These are phyloP conservation scores for Prinia subflava DNA, from an alignment of 2,113 vertebrate species.

Conservation along the genomic window DNA sequence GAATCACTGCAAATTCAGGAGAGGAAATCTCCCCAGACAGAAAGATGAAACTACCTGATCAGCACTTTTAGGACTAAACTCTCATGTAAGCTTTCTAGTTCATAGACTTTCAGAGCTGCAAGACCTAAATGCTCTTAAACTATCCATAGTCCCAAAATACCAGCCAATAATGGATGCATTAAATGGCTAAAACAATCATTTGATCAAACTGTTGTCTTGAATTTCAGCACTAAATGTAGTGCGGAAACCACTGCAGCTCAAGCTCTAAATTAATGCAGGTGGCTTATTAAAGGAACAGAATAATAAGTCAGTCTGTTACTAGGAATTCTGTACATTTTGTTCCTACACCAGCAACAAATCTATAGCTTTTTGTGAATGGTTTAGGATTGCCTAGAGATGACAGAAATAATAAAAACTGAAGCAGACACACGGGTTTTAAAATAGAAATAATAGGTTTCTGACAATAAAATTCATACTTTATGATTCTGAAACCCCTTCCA, in stretches of 20 bases:
- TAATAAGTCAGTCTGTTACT: not conserved
- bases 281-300: not conserved
- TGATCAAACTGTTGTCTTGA: not conserved
- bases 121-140: not conserved
- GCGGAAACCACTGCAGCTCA: not conserved
- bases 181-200: not conserved
- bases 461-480: not conserved
- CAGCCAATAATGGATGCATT: not conserved
- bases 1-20: not conserved
- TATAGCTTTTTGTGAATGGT: not conserved
- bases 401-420: not conserved
- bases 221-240: not conserved
- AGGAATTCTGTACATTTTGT: not conserved
- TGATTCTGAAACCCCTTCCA: not conserved
- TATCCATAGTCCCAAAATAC: not conserved
- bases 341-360: not conserved
- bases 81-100: not conserved
- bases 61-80: not conserved
- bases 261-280: not conserved
- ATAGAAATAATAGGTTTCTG: not conserved
- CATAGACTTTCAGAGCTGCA: not conserved
- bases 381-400: not conserved
- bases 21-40: not conserved
- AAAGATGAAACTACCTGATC: not conserved
- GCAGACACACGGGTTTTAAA: not conserved